phyloP scores from a whole-genome alignment of 2,113 vertebrate species.

The Odobenus rosmarus region DNA sequence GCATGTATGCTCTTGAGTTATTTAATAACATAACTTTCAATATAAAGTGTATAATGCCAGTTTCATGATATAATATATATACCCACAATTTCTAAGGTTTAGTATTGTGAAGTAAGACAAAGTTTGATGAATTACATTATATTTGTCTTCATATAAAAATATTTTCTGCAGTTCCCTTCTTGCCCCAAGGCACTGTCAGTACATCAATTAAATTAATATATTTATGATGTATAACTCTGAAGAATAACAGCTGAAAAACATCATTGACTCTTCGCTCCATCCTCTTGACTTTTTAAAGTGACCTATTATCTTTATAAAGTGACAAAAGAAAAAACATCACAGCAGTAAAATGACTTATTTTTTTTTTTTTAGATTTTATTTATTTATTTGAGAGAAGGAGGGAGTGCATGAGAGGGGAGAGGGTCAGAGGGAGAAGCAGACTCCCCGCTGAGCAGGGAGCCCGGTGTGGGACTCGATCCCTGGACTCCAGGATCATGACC shows the following conservation, averaged over 20 bases:
- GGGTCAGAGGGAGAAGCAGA: too few relatives aligned
- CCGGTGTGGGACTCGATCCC: too few relatives aligned
- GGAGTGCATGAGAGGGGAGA: too few relatives aligned
- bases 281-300: not conserved
- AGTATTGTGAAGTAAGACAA: not conserved
- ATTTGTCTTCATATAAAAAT: not conserved
- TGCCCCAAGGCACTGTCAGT: not conserved
- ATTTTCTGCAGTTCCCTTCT: not conserved
- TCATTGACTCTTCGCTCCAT: not conserved
- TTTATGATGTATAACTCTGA: not conserved
- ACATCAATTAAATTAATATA: not conserved
- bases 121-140: not conserved
- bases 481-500: too few relatives aligned
- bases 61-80: constrained; percentile 18
- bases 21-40: not conserved
- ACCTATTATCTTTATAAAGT: not conserved
- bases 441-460: too few relatives aligned
- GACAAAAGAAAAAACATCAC: not conserved
- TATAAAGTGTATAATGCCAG: not conserved
- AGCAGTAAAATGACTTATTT: not conserved
- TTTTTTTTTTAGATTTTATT: too few relatives aligned
- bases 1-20: not conserved
- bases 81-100: not conserved
- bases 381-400: too few relatives aligned
- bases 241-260: not conserved